These are phyloP conservation scores for Zoroaster sp. DNA, from an alignment of 53 echinoderm and acorn worm species.

Conservation along the genomic window DNA sequence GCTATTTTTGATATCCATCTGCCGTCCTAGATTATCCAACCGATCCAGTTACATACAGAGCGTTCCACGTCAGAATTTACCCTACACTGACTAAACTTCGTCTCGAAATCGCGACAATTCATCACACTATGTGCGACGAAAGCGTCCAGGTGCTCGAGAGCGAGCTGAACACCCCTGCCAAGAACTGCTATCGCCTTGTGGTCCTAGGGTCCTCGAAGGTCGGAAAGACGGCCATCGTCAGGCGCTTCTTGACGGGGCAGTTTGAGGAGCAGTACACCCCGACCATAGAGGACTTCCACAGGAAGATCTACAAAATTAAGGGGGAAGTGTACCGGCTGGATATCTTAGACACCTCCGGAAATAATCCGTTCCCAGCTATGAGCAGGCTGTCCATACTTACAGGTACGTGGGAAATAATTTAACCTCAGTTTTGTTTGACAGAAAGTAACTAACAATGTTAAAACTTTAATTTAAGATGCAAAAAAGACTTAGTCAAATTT, in stretches of 20 bases:
- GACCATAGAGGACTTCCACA: conserved; percentile 93
- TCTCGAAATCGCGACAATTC: neutral
- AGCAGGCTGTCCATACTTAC: conserved; percentile 89
- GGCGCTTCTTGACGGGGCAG: conserved; percentile 86
- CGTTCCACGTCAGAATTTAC: neutral
- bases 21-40: neutral
- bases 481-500: no score
- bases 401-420: no score
- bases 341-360: conserved; percentile 93
- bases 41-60: neutral
- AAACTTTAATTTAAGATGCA: no score
- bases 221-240: conserved; percentile 91
- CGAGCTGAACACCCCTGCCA: conserved; percentile 92
- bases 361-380: conserved; percentile 98
- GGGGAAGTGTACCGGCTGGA: conserved; percentile 90
- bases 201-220: conserved; percentile 91
- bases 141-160: conserved; percentile 82
- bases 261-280: conserved; percentile 96
- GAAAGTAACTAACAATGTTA: no score
- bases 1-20: neutral
- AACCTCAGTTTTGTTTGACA: no score
- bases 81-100: neutral
- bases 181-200: conserved; percentile 95
- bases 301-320: conserved; percentile 93
- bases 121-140: conserved; percentile 37